A percentile compares a stretch with the other conserved stretches of the same genome.
Conservation (phyloP, 2,797 vertebrate species). For the Mus minutoides region DNA sequence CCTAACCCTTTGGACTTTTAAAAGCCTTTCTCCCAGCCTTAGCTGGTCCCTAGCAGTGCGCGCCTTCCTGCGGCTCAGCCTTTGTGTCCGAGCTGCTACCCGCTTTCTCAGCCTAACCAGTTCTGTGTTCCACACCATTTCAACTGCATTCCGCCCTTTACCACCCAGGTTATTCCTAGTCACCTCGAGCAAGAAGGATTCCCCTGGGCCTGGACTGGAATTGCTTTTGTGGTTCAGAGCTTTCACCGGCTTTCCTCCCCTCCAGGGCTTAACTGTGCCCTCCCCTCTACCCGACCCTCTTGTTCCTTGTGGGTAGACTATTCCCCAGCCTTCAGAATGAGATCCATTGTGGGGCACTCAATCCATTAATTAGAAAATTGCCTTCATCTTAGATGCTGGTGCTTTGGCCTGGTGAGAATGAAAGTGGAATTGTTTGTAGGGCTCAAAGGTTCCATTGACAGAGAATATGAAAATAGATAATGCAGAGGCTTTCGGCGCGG, state of each 20-base stretch:
- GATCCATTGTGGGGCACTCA: slow-evolving; percentile 53
- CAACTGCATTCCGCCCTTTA: background rate
- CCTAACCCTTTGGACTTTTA: slow-evolving; percentile 15
- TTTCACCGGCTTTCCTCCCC: background rate
- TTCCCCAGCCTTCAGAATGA: slow-evolving; percentile 28
- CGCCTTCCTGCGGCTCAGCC: background rate
- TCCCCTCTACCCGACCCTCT: background rate
- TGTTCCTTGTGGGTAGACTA: background rate
- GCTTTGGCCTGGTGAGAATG: slow-evolving; percentile 43
- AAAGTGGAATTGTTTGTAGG: slow-evolving; percentile 58
- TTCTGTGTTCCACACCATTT: background rate
- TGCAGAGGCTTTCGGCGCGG: background rate
- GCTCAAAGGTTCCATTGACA: slow-evolving; percentile 12
- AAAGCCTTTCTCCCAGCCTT: background rate
- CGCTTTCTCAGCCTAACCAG: background rate
- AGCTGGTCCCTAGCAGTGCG: background rate
- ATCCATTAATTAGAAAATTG: slow-evolving; percentile 59
- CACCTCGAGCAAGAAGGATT: background rate
- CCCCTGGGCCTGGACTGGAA: background rate
- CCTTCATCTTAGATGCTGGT: slow-evolving; percentile 47
- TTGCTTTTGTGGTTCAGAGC: background rate
- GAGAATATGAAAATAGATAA: slow-evolving; percentile 5
- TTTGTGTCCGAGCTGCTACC: background rate
- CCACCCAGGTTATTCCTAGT: background rate
- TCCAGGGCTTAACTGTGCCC: background rate